These are phyloP conservation scores for Vespertilio murinus DNA, from an alignment of 2,797 vertebrate species.

Conservation along the genomic window DNA sequence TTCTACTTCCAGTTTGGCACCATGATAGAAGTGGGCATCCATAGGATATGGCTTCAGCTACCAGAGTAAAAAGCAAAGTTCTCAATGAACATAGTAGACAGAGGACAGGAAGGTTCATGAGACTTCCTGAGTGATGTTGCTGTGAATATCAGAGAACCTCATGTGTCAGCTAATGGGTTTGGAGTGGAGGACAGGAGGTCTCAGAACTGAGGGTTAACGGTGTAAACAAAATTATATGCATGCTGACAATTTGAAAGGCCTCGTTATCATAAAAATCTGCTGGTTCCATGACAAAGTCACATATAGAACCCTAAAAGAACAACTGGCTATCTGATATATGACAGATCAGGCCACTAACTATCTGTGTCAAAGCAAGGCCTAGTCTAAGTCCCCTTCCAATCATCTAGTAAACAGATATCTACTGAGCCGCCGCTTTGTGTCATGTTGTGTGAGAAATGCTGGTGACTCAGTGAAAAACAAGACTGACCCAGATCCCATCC, in stretches of 20 bases:
- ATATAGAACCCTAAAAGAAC: slow-evolving; percentile 62
- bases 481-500: not conserved
- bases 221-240: slow-evolving; percentile 74
- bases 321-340: slow-evolving; percentile 37
- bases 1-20: not conserved
- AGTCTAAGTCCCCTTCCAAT: not conserved
- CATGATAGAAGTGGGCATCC: slow-evolving; percentile 38
- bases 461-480: not conserved
- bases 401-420: not conserved
- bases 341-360: slow-evolving; percentile 57
- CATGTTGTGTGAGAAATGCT: not conserved
- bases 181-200: slow-evolving; percentile 73
- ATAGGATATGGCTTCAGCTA: not conserved
- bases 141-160: slow-evolving; percentile 68
- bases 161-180: slow-evolving; percentile 72
- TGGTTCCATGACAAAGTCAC: slow-evolving; percentile 64
- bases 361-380: not conserved
- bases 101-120: slow-evolving; percentile 30
- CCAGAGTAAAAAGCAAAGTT: slow-evolving; percentile 6
- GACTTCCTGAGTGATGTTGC: slow-evolving; percentile 23
- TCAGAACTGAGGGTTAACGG: slow-evolving; percentile 72
- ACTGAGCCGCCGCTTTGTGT: not conserved
- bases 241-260: slow-evolving; percentile 70
- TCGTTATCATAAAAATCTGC: slow-evolving; percentile 73
- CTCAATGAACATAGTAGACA: not conserved